Conservation (phyloP, 1,140 invertebrate species). For the Orius insidiosus region DNA sequence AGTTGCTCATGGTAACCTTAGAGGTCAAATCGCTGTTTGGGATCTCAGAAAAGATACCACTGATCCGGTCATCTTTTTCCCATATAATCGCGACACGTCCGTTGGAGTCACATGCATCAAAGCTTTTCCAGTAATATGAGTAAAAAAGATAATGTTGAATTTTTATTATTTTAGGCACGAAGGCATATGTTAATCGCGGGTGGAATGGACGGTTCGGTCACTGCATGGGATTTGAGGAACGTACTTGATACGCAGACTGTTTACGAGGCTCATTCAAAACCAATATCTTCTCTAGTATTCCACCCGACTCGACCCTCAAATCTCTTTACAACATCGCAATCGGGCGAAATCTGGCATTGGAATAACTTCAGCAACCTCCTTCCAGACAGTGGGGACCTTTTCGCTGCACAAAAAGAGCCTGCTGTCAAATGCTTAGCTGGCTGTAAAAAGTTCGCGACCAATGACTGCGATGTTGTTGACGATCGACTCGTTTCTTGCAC, state of each 20-base stretch:
- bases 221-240: constrained; percentile 7
- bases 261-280: constrained; percentile 4
- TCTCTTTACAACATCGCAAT: constrained; percentile 2
- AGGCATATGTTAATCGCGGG: constrained; percentile 3
- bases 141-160: no score
- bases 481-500: constrained; percentile 2
- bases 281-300: not conserved
- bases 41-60: constrained; percentile 6
- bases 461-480: constrained; percentile 7
- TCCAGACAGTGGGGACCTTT: not conserved
- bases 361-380: constrained; percentile 7
- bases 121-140: constrained; percentile 2
- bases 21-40: constrained; percentile 10
- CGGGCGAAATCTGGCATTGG: constrained; percentile 12
- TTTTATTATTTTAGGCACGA: not conserved
- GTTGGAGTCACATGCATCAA: constrained; percentile 4
- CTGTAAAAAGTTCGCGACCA: constrained; percentile 6
- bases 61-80: constrained; percentile 4
- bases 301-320: constrained; percentile 7
- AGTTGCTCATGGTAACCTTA: constrained; percentile 7
- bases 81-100: constrained; percentile 2
- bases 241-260: not conserved
- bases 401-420: not conserved
- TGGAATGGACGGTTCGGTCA: constrained; percentile 5
- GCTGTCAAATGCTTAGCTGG: not conserved